These are phyloP conservation scores for Steinernema hermaphroditum DNA, from an alignment of 2,888 invertebrate species.

Conservation along the genomic window DNA sequence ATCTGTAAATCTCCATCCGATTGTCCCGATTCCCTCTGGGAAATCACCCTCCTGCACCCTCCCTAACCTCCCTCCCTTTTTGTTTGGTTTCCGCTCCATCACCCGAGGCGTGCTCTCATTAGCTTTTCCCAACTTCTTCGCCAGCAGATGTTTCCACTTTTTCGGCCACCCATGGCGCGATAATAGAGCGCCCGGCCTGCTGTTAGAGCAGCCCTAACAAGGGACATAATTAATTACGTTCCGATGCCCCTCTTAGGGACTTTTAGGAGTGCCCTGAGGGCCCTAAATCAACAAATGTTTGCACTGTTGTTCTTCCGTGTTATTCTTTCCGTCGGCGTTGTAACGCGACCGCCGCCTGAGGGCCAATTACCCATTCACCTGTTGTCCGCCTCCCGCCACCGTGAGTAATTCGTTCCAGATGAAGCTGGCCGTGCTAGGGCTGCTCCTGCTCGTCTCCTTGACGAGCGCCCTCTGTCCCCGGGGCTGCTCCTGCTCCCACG, in stretches of 20 bases:
- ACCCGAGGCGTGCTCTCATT: not conserved
- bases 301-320: conserved; percentile 4
- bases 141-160: conserved; percentile 4
- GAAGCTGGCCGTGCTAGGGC: not conserved
- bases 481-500: conserved; percentile 36
- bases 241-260: no score
- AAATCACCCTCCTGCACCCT: no score
- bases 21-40: not conserved
- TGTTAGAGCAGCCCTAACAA: not conserved
- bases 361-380: not conserved
- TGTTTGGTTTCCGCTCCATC: conserved; percentile 16
- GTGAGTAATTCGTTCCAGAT: conserved; percentile 7
- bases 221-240: not conserved
- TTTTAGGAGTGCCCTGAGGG: not conserved
- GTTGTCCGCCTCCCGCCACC: conserved; percentile 5
- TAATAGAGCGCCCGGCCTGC: not conserved
- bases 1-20: not conserved
- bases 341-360: not conserved
- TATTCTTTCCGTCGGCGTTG: conserved; percentile 13
- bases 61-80: not conserved
- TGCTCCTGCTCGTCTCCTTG: not conserved
- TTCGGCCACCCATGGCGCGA: conserved; percentile 2
- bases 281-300: not conserved
- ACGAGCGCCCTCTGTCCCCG: conserved; percentile 34
- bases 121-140: not conserved